Base-by-base conservation (phyloP, 1,140 invertebrate genomes). In the Bombus impatiens region DNA sequence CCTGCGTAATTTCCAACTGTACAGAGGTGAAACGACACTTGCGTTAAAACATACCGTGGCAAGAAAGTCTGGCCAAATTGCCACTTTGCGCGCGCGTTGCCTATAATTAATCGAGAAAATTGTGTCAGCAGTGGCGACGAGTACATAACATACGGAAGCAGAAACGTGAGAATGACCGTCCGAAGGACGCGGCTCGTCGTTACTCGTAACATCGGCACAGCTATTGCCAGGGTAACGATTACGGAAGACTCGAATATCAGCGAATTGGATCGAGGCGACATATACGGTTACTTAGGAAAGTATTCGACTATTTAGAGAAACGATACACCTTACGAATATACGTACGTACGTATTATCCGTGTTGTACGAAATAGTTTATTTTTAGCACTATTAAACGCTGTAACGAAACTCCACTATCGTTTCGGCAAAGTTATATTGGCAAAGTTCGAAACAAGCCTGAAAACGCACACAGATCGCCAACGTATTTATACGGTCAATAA, bases 131-230 rank as follows among this genome's bases (percentile, higher is more conserved):
- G 68, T 53, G 47, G 15, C n/a, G 57, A 28, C 78, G 62, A 18
- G 57, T 40, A 25, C 42, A 37, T 28, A 62, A 62, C 9, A 68
- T 25, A 59, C 84, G 84, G 75, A 89, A 86, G 75, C 75, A 75
- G 53, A 68, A 75, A 81, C 57, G 78, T 42, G 57, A 70, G 82
- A 87, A 81, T 42, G 70, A 75, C 76, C 83, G 74, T 57, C 57
- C 76, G 57, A 82, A 89, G 72, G 84, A 77, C 79, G 81, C 53
- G 35, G 44, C 57, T 15, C 65, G 71, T 83, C 87, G 78, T 89
- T 86, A 81, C 86, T 89, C 87, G 83, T 70, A 79, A 62, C 22
- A 82, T 88, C 79, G 76, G 68, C 62, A 47, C 32, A 47, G 62
- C 35, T 32, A 71, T 59, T 35, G 65, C 32, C 18, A 25, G 32